Evolutionary conservation across 2,113 vertebrate genomes (phyloP), one percentile per base, ranked within the genome.

Genomic region (Leptocoma aspasia): DNA sequence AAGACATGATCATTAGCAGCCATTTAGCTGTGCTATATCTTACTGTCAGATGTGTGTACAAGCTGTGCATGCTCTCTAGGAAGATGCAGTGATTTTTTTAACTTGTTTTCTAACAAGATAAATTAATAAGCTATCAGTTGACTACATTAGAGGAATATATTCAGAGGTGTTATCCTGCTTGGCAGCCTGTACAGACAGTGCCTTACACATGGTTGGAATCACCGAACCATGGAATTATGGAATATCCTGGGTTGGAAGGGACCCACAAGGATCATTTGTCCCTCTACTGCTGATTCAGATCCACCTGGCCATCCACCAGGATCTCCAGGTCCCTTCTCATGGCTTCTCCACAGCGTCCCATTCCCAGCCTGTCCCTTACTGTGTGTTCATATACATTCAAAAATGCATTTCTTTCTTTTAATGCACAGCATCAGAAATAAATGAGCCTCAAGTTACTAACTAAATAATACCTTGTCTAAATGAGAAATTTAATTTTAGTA

Each of bases 401-500:
- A 76, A 85, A 37, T 45, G 4, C 23, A 35, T 73, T 88, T 61
- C 6, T 79, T 86, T 59, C 42, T 82, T 86, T 83, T 39, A 68
- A 82, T 71, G 60, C 21, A 7, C n/a, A 49, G 23, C 2, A 0
- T 86, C 77, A 83, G 73, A 78, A 95, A 89, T 31, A 90, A 90
- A 95, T 94, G 65, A 89, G 30, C 37, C 41, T 81, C 52, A 50
- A 52, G 53, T 57, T 95, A 44, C 66, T 81, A 92, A 82, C 80
- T 93, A 90, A 94, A 94, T 89, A 86, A 86, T 66, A 47, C 64
- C n/a, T 69, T 81, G 35, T 64, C 77, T 82, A 89, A 94, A 89
- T 82, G 44, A 88, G 69, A 95, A 87, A 75, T 85, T 63, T 82
- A 82, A 61, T 92, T 90, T 89, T 92, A 82, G 86, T 44, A 71